Evolutionary conservation across 2,888 invertebrate genomes (phyloP).

Genomic region (Coelogynopora nodosa): DNA sequence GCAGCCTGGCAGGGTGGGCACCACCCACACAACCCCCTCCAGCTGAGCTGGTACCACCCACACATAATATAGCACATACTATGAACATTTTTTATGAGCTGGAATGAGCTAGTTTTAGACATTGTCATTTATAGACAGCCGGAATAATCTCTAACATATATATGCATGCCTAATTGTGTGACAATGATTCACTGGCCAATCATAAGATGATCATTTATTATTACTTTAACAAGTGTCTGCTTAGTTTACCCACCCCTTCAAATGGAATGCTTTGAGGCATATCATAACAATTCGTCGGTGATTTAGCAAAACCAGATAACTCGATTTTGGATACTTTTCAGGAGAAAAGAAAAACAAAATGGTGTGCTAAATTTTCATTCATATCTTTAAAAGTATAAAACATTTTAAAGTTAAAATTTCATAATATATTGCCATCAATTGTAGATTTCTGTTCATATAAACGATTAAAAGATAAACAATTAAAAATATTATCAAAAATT

Average conservation of each 20-base stretch:
- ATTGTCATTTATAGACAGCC: too few relatives aligned
- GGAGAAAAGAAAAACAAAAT: not conserved
- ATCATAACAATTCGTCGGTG: not conserved
- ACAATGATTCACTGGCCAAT: not conserved
- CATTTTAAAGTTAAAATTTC: not conserved
- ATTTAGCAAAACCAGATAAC: not conserved
- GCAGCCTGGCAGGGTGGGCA: too few relatives aligned
- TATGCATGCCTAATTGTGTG: not conserved
- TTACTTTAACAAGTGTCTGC: not conserved
- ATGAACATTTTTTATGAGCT: too few relatives aligned
- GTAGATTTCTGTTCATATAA: not conserved
- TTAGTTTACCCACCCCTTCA: not conserved
- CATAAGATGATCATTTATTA: not conserved
- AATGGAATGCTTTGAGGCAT: not conserved
- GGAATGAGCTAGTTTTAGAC: too few relatives aligned
- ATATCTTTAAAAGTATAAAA: not conserved
- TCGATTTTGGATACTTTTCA: not conserved
- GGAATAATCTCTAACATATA: not conserved
- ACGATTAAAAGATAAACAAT: not conserved
- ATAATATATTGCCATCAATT: not conserved
- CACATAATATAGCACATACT: too few relatives aligned
- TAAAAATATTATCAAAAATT: not conserved
- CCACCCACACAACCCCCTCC: not conserved
- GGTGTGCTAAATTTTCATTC: not conserved
- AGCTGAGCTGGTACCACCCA: not conserved